Evolutionary conservation across 2,888 invertebrate genomes (phyloP).

Genomic region (Cerceris ruficornis): DNA sequence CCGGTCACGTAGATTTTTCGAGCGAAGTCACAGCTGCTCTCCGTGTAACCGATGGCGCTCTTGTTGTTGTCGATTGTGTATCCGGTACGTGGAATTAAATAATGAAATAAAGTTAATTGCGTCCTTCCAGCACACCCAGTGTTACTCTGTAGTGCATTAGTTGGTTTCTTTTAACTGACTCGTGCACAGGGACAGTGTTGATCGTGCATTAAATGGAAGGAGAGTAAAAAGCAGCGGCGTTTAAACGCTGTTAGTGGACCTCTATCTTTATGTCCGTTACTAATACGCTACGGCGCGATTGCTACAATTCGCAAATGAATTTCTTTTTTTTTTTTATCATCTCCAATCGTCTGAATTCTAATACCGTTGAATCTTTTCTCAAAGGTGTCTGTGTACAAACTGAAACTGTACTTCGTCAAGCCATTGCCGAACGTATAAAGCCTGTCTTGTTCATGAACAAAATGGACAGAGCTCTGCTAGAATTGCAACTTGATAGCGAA

Average conservation of each 20-base stretch:
- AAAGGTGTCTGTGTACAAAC: constrained; percentile 99
- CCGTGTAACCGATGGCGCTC: constrained; percentile 99
- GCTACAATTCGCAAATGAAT: constrained; percentile 79
- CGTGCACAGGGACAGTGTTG: constrained; percentile 83
- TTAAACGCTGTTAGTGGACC: constrained; percentile 89
- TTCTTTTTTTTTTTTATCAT: constrained; percentile 3
- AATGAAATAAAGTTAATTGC: constrained; percentile 25
- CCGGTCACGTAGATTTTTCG: constrained; percentile 99
- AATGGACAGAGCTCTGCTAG: constrained; percentile 99
- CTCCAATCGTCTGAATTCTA: constrained; percentile 14
- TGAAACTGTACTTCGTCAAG: constrained; percentile 99
- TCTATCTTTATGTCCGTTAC: constrained; percentile 91
- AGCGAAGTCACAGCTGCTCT: constrained; percentile 99
- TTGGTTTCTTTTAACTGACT: constrained; percentile 60
- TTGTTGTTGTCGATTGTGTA: constrained; percentile 99
- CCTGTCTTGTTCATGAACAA: constrained; percentile 99
- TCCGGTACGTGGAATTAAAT: constrained; percentile 87
- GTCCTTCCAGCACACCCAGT: constrained; percentile 77
- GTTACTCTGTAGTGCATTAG: constrained; percentile 76
- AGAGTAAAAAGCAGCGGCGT: constrained; percentile 83
- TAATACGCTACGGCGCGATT: constrained; percentile 85
- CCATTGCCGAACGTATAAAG: constrained; percentile 99
- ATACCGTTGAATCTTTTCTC: constrained; percentile 45
- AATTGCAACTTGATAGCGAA: constrained; percentile 97
- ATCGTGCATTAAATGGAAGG: constrained; percentile 86